These are phyloP conservation scores for Ametastegia equiseti DNA, from an alignment of 2,888 invertebrate species.

Conservation along the genomic window DNA sequence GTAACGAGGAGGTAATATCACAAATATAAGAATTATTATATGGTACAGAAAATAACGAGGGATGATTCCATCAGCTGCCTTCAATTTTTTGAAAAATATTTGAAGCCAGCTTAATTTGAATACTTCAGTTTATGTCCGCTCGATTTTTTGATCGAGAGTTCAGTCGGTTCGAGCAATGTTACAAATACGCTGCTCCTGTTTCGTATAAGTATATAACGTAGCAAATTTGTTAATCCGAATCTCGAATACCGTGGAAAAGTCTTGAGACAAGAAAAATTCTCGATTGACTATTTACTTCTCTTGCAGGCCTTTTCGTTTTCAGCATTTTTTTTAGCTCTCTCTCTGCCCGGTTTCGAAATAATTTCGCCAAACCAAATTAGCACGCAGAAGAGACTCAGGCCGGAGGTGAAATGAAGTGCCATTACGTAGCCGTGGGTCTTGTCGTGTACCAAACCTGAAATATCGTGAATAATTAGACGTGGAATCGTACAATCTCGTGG, in stretches of 20 bases:
- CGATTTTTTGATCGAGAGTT: background rate
- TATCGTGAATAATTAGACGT: background rate
- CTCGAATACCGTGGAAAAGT: background rate
- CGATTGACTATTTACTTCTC: background rate
- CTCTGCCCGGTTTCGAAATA: slow-evolving; percentile 39
- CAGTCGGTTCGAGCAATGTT: background rate
- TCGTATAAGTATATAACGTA: no score
- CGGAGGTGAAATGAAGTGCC: slow-evolving; percentile 70
- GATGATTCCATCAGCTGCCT: background rate
- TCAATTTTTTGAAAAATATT: background rate
- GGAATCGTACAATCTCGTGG: background rate
- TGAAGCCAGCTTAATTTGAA: background rate
- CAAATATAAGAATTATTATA: background rate
- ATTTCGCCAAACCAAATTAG: slow-evolving; percentile 64
- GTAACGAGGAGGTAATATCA: background rate
- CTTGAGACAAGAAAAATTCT: background rate
- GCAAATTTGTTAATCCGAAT: background rate
- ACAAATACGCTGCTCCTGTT: background rate
- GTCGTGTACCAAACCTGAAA: slow-evolving; percentile 70
- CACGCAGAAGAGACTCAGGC: slow-evolving; percentile 68
- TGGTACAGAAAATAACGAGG: background rate
- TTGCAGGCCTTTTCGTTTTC: background rate
- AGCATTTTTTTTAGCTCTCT: background rate
- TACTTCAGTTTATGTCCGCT: background rate
- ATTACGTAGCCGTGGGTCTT: slow-evolving; percentile 67